Evolutionary conservation across 2,888 invertebrate genomes (phyloP).

Genomic region (Formica aserva): DNA sequence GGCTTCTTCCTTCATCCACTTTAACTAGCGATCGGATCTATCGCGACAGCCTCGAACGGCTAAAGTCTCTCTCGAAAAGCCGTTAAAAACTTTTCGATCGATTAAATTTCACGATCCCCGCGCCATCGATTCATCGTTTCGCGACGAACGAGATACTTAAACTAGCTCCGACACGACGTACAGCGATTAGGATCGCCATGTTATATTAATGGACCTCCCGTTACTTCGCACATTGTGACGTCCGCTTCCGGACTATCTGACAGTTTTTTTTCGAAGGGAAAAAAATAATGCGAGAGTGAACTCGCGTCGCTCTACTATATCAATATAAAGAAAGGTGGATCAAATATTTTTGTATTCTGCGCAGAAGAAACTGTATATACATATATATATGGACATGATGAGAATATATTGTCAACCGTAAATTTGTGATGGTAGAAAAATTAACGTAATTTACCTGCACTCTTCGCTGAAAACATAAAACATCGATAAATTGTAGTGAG

Average conservation of each 20-base stretch:
- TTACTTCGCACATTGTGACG: slow-evolving; percentile 35
- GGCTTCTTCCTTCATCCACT: slow-evolving; percentile 37
- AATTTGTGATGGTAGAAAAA: slow-evolving; percentile 27
- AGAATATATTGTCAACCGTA: slow-evolving; percentile 2
- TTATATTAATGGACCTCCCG: slow-evolving; percentile 60
- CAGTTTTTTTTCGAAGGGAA: neutral
- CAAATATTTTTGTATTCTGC: slow-evolving; percentile 41
- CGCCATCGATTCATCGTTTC: slow-evolving; percentile 62
- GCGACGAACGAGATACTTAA: slow-evolving; percentile 45
- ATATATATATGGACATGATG: neutral
- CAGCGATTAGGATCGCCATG: slow-evolving; percentile 61
- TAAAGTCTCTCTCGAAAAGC: slow-evolving; percentile 48
- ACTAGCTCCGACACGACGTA: slow-evolving; percentile 42
- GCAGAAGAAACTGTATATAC: neutral
- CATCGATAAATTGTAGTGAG: neutral
- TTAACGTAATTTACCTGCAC: slow-evolving; percentile 17
- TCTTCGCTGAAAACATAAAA: neutral
- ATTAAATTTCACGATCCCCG: slow-evolving; percentile 68
- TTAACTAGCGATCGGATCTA: slow-evolving; percentile 34
- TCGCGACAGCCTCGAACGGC: slow-evolving; percentile 37
- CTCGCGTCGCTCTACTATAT: slow-evolving; percentile 15
- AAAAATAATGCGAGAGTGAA: neutral
- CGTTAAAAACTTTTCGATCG: slow-evolving; percentile 68
- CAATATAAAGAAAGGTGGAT: neutral
- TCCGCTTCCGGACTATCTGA: neutral